Evolutionary conservation across 2,113 vertebrate species (phyloP), one percentile per base, ranked within the genome.

Genomic region (Triplophysa dalaica): DNA sequence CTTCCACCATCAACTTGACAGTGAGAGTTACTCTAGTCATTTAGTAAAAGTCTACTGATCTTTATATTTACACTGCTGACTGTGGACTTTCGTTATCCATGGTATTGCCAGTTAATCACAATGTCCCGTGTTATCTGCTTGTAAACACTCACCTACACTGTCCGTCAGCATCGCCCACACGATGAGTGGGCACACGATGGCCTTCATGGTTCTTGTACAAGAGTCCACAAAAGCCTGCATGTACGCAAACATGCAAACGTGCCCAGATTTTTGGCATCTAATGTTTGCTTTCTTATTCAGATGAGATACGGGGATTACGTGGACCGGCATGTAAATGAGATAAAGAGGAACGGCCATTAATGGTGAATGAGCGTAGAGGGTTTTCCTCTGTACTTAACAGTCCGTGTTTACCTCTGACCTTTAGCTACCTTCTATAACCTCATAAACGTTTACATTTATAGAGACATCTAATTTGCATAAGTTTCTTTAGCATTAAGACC

Each of bases 181-280:
- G 26, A 38, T 26, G 38, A 75, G 72, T 75, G 58, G 72, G 58
- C 22, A 38, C 62, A 38, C 52, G 26, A 26, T 75, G 38, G n/a
- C 33, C 26, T 33, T 62, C 2, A 11, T 19, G 21, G 54, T 60
- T 73, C n/a, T 0, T 0, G 3, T 73, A 41, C 16, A 48, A 19
- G 60, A 74, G 63, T 61, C 62, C 75, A 60, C 45, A 74, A n/a
- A 74, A 78, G 12, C 68, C 61, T 56, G 63, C 61, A 26, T 48
- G 45, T 33, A 78, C 10, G 48, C 63, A 81, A 26, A 41, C 24
- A 65, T 19, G 1, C 43, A 77, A 29, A 29, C 26, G 3, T 43
- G 11, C 24, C 56, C 67, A 63, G 26, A 7, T 43, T 72, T 54
- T 43, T 24, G 29, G 12, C 6, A 26, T 56, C 62, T 65, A 64